Conservation (phyloP, 2,797 vertebrate species). For the Danio albolineatus region DNA sequence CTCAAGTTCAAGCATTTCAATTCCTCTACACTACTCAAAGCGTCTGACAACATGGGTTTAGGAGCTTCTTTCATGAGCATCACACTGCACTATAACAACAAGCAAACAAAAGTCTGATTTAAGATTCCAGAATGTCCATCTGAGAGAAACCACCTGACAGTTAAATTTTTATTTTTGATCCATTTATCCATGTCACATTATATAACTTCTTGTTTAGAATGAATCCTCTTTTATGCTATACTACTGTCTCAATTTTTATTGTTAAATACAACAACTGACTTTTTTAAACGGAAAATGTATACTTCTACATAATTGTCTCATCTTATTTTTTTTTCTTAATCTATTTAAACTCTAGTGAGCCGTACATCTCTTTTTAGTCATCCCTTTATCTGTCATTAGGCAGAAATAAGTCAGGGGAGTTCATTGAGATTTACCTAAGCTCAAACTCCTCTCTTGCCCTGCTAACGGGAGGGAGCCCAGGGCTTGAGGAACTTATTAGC, state of each 20-base stretch:
- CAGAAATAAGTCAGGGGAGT: no score
- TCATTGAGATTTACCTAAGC: no score
- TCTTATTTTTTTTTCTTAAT: neutral
- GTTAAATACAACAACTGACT: no score
- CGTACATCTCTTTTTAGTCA: no score
- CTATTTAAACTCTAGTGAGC: neutral
- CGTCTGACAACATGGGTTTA: conserved; percentile 5
- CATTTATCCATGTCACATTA: neutral
- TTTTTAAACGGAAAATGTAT: no score
- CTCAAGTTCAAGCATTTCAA: conserved; percentile 13
- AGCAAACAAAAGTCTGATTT: neutral
- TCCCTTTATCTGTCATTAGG: no score
- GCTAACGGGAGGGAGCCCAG: no score
- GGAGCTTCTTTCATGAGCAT: neutral
- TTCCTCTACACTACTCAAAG: conserved; percentile 12
- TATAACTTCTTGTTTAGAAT: no score
- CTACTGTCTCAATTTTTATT: no score
- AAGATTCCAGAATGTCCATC: conserved; percentile 22
- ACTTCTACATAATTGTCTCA: neutral
- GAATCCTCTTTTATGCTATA: no score
- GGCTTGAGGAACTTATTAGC: no score
- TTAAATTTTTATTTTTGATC: neutral
- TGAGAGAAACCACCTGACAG: neutral
- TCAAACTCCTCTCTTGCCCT: no score
- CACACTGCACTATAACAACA: neutral